phyloP scores from a whole-genome alignment of 2,888 invertebrate species.

The Drosophila koepferae region DNA sequence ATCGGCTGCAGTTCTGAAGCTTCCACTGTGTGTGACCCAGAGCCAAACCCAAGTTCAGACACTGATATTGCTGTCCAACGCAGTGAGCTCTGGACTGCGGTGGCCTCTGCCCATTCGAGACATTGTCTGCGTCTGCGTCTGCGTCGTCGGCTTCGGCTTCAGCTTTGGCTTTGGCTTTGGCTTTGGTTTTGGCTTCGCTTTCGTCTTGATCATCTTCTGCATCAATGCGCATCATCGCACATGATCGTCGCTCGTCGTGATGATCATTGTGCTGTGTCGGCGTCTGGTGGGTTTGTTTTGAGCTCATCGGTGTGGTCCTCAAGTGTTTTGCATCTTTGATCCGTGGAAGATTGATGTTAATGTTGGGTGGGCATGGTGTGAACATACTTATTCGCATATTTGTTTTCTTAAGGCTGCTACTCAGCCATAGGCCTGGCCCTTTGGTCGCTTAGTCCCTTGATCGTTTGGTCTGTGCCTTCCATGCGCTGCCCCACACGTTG shows the following conservation, averaged over 20 bases:
- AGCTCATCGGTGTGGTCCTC: conserved; percentile 70
- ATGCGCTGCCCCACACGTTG: conserved; percentile 55
- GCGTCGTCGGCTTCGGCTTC: conserved; percentile 3
- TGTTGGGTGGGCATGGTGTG: conserved; percentile 80
- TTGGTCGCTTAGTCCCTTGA: neutral
- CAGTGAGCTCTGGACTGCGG: conserved; percentile 26
- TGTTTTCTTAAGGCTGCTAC: conserved; percentile 54
- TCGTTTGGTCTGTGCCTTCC: neutral
- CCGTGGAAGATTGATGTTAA: conserved; percentile 84
- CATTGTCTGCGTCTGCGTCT: conserved; percentile 33
- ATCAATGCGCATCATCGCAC: conserved; percentile 63
- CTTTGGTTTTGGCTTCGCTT: conserved; percentile 15
- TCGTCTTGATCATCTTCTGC: conserved; percentile 62
- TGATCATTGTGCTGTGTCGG: conserved; percentile 48
- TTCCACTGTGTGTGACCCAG: conserved; percentile 44
- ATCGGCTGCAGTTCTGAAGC: conserved; percentile 28
- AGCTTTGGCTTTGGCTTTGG: conserved; percentile 10
- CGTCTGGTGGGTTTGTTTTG: conserved; percentile 37
- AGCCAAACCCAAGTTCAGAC: conserved; percentile 49
- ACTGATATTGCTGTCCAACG: conserved; percentile 40
- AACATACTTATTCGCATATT: conserved; percentile 82
- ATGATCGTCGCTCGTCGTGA: conserved; percentile 39
- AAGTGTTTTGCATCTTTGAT: conserved; percentile 83
- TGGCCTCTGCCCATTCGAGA: conserved; percentile 29
- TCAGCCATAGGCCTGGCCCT: neutral